A percentile compares a stretch with the other conserved stretches of the same genome.
phyloP scores from a whole-genome alignment of 2,888 invertebrate species.

The Seladonia tumulorum region DNA sequence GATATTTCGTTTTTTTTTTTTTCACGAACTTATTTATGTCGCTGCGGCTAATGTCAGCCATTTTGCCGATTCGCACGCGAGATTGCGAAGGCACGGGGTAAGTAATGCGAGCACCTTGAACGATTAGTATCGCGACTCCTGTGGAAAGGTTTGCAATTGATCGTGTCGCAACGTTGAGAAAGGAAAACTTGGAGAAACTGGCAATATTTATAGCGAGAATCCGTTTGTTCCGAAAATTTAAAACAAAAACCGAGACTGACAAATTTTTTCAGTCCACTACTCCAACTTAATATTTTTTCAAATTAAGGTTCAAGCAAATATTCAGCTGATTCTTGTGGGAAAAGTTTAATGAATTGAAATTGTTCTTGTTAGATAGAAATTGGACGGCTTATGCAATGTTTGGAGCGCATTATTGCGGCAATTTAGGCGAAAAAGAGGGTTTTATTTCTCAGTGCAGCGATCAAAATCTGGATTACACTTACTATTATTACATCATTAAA shows the following conservation, averaged over 20 bases:
- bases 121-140: background rate
- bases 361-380: background rate
- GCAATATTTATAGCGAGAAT: background rate
- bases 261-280: no score
- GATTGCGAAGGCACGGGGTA: slow-evolving; percentile 30
- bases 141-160: background rate
- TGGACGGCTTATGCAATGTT: background rate
- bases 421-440: background rate
- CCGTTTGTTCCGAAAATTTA: background rate
- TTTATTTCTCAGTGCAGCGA: background rate
- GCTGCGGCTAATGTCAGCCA: slow-evolving; percentile 34
- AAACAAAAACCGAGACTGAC: background rate
- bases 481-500: background rate
- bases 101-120: slow-evolving; percentile 30
- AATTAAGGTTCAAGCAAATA: background rate
- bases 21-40: slow-evolving; percentile 9
- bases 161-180: background rate
- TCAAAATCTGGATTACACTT: background rate
- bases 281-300: no score
- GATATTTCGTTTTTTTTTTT: slow-evolving; percentile 9
- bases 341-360: background rate
- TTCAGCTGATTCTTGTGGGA: background rate
- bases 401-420: background rate
- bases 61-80: slow-evolving; percentile 45
- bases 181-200: background rate